These are phyloP conservation scores for Gisinianus flammeolus DNA, from an alignment of 2,888 invertebrate species.

Conservation along the genomic window DNA sequence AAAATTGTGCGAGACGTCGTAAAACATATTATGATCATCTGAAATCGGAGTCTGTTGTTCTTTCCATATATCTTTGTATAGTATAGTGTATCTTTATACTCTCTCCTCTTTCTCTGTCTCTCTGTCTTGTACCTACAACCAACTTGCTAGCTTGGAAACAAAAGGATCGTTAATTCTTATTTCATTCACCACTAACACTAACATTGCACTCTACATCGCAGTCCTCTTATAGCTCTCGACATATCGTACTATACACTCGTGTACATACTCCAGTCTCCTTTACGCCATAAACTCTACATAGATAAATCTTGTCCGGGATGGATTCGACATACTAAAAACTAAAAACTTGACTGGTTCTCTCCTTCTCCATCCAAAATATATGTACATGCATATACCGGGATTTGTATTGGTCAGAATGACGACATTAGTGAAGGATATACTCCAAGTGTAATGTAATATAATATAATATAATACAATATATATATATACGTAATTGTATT, in stretches of 20 bases:
- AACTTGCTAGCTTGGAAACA: neutral
- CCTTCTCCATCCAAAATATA: neutral
- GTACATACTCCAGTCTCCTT: neutral
- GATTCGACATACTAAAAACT: neutral
- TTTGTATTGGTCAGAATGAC: too few species aligned
- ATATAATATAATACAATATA: too few species aligned
- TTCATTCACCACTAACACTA: neutral
- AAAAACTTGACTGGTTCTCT: neutral
- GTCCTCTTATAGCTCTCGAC: neutral
- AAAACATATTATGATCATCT: neutral
- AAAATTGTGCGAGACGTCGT: slow-evolving; percentile 13
- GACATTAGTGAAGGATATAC: too few species aligned
- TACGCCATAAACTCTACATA: slow-evolving; percentile 10
- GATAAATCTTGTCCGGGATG: slow-evolving; percentile 8
- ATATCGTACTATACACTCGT: neutral
- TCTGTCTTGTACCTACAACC: neutral
- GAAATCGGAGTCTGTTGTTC: slow-evolving; percentile 2
- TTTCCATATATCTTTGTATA: neutral
- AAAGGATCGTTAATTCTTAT: slow-evolving; percentile 16
- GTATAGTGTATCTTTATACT: too few species aligned
- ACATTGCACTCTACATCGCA: neutral
- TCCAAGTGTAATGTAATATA: too few species aligned
- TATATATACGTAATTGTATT: too few species aligned
- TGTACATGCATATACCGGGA: too few species aligned
- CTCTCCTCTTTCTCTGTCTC: neutral